A percentile compares a stretch with the other conserved stretches of the same genome.
These are phyloP conservation scores for Heloderma charlesbogerti DNA, from an alignment of 2,113 vertebrate species.

Conservation along the genomic window DNA sequence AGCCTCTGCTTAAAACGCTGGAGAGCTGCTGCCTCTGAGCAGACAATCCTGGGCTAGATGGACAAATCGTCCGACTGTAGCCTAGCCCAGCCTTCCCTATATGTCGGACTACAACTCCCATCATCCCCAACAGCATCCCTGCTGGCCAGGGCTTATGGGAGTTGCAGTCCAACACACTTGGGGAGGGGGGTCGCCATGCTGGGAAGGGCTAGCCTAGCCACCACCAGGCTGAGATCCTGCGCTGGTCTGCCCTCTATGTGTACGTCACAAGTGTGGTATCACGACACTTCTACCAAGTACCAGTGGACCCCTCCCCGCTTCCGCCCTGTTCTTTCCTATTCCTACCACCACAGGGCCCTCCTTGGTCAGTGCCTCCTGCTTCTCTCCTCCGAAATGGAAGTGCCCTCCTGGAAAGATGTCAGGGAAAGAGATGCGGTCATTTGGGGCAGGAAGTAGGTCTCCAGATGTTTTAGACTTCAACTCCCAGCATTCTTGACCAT, in stretches of 20 bases:
- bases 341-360: neutral
- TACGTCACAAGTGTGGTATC: neutral
- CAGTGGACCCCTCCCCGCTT: neutral
- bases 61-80: neutral
- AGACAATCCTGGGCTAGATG: neutral
- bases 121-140: too few species aligned
- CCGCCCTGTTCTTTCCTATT: neutral
- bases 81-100: too few species aligned
- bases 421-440: neutral
- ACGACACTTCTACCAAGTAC: neutral
- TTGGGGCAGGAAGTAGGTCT: too few species aligned
- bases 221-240: neutral
- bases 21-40: too few species aligned
- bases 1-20: neutral
- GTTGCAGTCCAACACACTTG: too few species aligned
- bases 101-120: too few species aligned
- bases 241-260: neutral
- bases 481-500: too few species aligned
- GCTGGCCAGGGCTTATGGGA: too few species aligned
- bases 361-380: neutral
- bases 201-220: neutral
- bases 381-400: neutral
- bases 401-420: neutral
- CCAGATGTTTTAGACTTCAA: too few species aligned
- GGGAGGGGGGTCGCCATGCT: too few species aligned